Percentiles rank a stretch among this genome's conserved stretches.
phyloP scores from a whole-genome alignment of 2,797 vertebrate species.

The Calcarius lapponicus region DNA sequence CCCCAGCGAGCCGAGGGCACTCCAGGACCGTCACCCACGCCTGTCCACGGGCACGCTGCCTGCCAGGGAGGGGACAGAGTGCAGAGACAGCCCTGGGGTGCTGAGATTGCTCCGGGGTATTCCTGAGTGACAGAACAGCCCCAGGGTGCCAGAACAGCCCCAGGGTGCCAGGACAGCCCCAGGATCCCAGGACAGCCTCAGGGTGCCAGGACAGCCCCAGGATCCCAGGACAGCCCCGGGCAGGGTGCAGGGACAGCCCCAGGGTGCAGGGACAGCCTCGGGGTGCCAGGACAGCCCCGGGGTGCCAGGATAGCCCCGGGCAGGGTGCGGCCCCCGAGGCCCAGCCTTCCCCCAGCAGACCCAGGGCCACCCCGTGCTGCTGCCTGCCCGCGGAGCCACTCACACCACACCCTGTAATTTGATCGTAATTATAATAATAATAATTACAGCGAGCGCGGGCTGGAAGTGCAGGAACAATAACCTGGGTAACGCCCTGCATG shows the following conservation, averaged over 20 bases:
- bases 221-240: background rate
- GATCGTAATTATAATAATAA: background rate
- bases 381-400: background rate
- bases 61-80: background rate
- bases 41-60: background rate
- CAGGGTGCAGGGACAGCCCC: background rate
- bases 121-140: background rate
- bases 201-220: background rate
- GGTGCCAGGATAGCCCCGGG: fast-evolving
- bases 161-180: no score
- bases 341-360: background rate
- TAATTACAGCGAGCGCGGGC: background rate
- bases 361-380: background rate
- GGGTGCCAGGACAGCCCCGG: background rate
- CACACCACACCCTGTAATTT: background rate
- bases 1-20: background rate
- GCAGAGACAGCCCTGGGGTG: background rate
- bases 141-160: background rate
- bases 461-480: conserved; percentile 1
- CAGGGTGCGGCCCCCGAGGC: fast-evolving
- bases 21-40: background rate
- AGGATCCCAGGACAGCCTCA: background rate
- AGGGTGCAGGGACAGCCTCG: background rate
- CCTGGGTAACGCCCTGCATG: background rate
- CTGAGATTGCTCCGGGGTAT: background rate